Evolutionary conservation across 92 coral and sea anemone genomes (phyloP).

Genomic region (Porites cylindrica): DNA sequence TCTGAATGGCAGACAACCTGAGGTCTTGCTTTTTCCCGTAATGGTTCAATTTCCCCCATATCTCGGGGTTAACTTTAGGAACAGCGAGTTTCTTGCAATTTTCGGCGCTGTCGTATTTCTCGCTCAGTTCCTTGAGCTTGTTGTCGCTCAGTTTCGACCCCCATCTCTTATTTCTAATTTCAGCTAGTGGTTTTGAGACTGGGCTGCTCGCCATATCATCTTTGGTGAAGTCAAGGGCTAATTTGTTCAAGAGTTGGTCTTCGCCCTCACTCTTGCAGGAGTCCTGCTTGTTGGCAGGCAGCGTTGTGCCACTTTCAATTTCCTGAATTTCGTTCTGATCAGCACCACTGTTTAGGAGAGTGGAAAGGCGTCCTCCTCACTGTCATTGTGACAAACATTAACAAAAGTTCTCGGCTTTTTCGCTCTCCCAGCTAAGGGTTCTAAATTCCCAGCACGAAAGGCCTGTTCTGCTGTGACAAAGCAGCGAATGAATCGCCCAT

Average conservation of each 20-base stretch:
- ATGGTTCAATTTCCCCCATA: conserved; percentile 22
- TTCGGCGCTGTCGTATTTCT: conserved; percentile 24
- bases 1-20: conserved; percentile 32
- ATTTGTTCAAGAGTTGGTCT: not conserved
- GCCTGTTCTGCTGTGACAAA: conserved; percentile 1
- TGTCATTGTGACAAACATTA: not conserved
- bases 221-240: conserved; percentile 12
- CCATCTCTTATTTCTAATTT: conserved; percentile 9
- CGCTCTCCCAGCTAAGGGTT: not conserved
- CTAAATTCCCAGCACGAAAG: conserved; percentile 45
- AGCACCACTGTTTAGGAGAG: not conserved
- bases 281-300: conserved; percentile 13
- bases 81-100: conserved; percentile 20
- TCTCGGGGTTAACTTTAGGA: conserved; percentile 41
- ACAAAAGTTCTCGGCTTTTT: not conserved
- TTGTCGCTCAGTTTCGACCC: conserved; percentile 3
- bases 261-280: conserved; percentile 21
- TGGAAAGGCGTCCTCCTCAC: not conserved
- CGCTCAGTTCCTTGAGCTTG: conserved; percentile 26
- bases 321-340: not conserved
- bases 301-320: conserved; percentile 6
- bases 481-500: conserved; percentile 36
- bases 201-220: not conserved
- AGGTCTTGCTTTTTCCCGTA: conserved; percentile 42
- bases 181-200: conserved; percentile 24